Percentiles rank a stretch among this genome's conserved stretches.
Conservation (phyloP, 2,113 vertebrate species). For the Scatophagus argus region DNA sequence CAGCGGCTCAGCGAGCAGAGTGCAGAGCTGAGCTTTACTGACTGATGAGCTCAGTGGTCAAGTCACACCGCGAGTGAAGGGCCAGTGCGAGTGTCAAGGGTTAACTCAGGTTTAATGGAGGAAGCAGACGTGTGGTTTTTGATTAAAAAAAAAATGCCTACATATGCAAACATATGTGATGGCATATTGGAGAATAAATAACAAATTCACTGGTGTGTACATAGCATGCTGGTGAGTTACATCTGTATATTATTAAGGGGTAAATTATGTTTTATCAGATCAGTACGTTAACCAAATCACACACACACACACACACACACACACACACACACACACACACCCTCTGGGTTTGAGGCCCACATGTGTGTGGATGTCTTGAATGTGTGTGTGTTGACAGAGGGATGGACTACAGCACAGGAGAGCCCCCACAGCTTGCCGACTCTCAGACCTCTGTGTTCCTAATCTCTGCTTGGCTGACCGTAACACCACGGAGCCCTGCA, state of each 20-base stretch:
- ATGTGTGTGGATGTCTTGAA: neutral
- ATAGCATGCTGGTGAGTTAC: neutral
- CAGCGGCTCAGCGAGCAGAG: neutral
- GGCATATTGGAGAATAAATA: neutral
- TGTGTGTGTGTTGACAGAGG: neutral
- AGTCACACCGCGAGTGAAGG: neutral
- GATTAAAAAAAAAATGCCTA: neutral
- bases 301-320: no score
- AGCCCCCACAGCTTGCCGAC: constrained; percentile 9
- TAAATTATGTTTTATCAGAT: neutral
- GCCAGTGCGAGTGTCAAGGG: neutral
- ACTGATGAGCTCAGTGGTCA: no score
- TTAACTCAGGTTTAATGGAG: neutral
- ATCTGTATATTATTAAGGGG: neutral
- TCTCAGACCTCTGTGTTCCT: neutral
- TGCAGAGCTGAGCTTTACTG: no score
- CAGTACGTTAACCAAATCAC: neutral
- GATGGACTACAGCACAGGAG: neutral
- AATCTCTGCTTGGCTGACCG: constrained; percentile 26
- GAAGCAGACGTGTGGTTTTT: neutral
- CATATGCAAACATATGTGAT: no score
- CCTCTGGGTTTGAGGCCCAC: no score
- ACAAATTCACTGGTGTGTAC: neutral
- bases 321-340: no score
- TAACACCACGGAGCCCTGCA: constrained; percentile 1